Base-by-base conservation (phyloP, 2,113 vertebrate genomes). In the Eleginops maclovinus region DNA sequence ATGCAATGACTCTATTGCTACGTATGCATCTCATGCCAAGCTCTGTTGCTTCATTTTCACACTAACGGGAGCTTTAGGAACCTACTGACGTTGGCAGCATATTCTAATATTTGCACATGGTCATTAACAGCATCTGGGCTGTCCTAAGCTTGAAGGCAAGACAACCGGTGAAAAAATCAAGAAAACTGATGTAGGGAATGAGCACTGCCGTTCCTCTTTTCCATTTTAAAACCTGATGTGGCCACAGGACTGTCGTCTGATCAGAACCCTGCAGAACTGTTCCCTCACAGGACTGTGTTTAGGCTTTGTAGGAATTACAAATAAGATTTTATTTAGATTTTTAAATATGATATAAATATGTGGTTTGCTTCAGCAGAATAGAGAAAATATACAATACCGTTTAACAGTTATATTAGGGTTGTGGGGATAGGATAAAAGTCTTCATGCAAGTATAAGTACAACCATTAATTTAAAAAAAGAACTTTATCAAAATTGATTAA, bases 151-250 rank as follows among this genome's bases (percentile, higher is more conserved):
- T 69, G 8, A 69, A 55, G n/a, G 31, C 16, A 28, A 46, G 26
- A 51, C 19, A 50, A 43, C 26, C 13, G 44, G 24, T 61, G 63
- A 70, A 86, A 86, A 71, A 72, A 75, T 63, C 46, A 47, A 36
- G 28, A 71, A 53, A 64, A 59, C 21, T 8, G 40, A 59, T 55
- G 55, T 21, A 69, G 61, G n/a, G 26, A 50, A 22, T 22, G 13
- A 53, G 4, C 55, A 36, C 66, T 69, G 17, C 59, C 15, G n/a
- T 66, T 64, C n/a, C 49, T 74, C 63, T 51, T 59, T 40, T 53
- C 21, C 55, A 17, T 68, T 54, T 64, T 61, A 62, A 80, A 36
- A 68, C 68, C 17, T 72, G 22, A 36, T 61, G 21, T 50, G 55
- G 21, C 58, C 49, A 15, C 31, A 63, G n/a, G 44, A 62, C 44